These are phyloP conservation scores for Lethocerus indicus DNA, from an alignment of 1,140 invertebrate species.

Conservation along the genomic window DNA sequence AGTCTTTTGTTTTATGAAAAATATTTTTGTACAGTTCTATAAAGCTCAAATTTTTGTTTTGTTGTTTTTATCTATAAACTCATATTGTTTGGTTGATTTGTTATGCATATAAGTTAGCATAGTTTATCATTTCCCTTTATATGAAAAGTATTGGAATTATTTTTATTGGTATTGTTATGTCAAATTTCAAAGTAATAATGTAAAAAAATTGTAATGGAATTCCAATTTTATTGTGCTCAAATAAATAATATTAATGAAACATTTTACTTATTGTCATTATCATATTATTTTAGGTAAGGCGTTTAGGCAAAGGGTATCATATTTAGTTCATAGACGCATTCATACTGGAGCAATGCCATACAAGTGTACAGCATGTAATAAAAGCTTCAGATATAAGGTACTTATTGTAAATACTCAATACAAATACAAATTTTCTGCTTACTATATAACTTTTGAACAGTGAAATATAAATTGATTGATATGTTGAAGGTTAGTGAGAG, in stretches of 20 bases:
- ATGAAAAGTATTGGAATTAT: not conserved
- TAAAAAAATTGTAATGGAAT: not conserved
- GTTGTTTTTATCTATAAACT: not conserved
- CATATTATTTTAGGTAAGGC: constrained; percentile 55
- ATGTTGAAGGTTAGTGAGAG: constrained; percentile 47
- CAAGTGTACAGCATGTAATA: constrained; percentile 60
- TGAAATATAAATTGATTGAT: not conserved
- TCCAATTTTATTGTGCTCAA: not conserved
- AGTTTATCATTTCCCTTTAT: not conserved
- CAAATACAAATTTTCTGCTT: too few species aligned
- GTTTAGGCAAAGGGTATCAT: constrained; percentile 70
- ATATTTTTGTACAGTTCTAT: too few species aligned
- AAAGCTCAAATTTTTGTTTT: too few species aligned
- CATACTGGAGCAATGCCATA: constrained; percentile 72
- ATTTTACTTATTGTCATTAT: constrained; percentile 9
- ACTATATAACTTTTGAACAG: not conserved
- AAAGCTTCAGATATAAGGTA: constrained; percentile 71
- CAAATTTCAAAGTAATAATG: not conserved
- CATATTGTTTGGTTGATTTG: not conserved
- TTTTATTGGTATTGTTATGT: not conserved
- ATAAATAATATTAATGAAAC: not conserved
- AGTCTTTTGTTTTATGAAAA: constrained; percentile 12
- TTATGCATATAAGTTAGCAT: not conserved
- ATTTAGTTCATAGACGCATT: constrained; percentile 66
- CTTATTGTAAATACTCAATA: constrained; percentile 2